Percentiles rank a stretch among this genome's conserved stretches.
Conservation (phyloP, 2,113 vertebrate genomes). For the Axis porcinus region DNA sequence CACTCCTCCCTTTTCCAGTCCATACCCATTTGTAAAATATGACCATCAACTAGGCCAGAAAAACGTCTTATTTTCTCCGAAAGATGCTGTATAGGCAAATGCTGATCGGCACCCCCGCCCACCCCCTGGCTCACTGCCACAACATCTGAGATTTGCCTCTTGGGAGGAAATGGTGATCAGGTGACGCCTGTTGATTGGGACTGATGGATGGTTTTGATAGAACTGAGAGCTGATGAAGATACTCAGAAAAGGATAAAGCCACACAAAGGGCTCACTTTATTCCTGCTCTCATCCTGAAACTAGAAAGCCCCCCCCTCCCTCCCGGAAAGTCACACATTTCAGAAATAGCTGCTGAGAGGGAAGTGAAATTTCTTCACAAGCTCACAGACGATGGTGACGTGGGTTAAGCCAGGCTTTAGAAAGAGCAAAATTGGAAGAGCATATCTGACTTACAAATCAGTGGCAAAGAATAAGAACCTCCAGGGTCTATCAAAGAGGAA, state of each 20-base stretch:
- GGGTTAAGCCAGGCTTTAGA: slow-evolving; percentile 69
- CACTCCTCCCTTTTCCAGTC: not conserved
- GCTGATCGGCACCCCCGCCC: fast-evolving
- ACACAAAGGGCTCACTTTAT: not conserved
- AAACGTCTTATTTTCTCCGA: not conserved
- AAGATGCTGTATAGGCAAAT: not conserved
- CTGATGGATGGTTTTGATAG: not conserved
- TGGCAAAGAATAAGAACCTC: slow-evolving; percentile 38
- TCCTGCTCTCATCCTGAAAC: not conserved
- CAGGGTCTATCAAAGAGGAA: slow-evolving; percentile 12
- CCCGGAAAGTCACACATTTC: slow-evolving; percentile 56
- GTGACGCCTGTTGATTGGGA: not conserved
- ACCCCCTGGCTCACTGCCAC: not conserved
- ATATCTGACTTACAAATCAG: slow-evolving; percentile 65
- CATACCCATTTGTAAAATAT: not conserved
- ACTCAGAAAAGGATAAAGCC: not conserved
- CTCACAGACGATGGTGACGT: slow-evolving; percentile 47
- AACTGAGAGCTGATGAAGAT: not conserved
- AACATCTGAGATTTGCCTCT: not conserved
- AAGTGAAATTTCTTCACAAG: slow-evolving; percentile 62
- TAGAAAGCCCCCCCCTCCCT: slow-evolving; percentile 23
- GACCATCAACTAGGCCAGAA: not conserved
- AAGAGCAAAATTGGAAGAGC: slow-evolving; percentile 67
- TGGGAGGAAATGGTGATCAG: not conserved
- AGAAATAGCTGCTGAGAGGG: slow-evolving; percentile 69